Evolutionary conservation across 2,113 vertebrate genomes (phyloP).

Genomic region (Malurus elegans): DNA sequence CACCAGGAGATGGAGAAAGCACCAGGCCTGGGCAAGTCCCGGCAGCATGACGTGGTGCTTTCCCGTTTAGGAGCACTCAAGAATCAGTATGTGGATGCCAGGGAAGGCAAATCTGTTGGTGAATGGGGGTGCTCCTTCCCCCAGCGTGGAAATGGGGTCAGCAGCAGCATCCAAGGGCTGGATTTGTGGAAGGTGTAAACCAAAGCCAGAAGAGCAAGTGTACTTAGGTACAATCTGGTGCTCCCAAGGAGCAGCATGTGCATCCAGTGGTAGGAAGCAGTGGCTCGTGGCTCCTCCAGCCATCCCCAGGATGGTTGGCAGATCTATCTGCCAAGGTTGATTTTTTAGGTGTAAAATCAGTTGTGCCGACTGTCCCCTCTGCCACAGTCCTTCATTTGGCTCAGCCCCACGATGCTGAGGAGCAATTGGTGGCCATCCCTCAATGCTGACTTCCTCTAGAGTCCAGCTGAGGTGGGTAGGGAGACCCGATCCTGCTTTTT

Average conservation of each 20-base stretch:
- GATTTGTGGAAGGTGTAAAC: not conserved
- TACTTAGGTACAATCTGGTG: rapidly evolving
- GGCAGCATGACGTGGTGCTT: rapidly evolving
- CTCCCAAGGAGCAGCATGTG: rapidly evolving
- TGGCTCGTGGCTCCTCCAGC: rapidly evolving
- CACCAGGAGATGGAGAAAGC: not conserved
- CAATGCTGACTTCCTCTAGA: not conserved
- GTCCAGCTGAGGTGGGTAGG: not conserved
- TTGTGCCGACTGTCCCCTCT: not conserved
- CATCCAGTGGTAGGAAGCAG: rapidly evolving
- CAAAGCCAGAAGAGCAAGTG: not conserved
- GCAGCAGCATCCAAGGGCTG: not conserved
- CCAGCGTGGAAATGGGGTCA: not conserved
- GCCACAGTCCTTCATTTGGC: not conserved
- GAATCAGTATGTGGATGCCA: rapidly evolving
- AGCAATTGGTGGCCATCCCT: rapidly evolving
- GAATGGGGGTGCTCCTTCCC: not conserved
- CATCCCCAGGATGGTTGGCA: rapidly evolving
- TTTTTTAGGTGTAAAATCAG: not conserved
- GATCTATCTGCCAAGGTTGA: not conserved
- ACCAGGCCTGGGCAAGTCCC: rapidly evolving
- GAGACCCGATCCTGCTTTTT: not conserved
- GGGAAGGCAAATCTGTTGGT: not conserved
- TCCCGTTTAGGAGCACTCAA: not conserved
- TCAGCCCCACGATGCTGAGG: rapidly evolving